phyloP scores from a whole-genome alignment of 2,797 vertebrate genomes.

The Coluber constrictor region DNA sequence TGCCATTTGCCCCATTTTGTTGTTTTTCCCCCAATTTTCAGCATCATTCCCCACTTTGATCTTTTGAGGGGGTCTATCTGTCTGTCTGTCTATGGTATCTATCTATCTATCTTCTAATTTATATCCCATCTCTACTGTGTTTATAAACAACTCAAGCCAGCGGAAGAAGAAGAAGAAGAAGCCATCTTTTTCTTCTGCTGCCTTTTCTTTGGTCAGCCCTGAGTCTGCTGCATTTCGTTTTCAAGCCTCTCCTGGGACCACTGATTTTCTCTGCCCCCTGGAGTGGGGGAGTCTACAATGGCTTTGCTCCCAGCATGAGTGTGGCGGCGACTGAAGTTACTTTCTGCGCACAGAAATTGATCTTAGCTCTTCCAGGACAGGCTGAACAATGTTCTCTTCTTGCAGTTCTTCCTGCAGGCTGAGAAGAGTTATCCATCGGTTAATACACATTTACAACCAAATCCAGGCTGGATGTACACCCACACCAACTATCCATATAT shows the following conservation, averaged over 20 bases:
- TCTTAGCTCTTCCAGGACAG: background rate
- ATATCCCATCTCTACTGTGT: background rate
- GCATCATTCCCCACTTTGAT: background rate
- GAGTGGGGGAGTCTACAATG: background rate
- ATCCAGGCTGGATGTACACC: background rate
- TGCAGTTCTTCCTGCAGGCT: background rate
- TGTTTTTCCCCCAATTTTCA: background rate
- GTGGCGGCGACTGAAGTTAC: background rate
- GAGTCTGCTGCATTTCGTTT: background rate
- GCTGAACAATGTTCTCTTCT: background rate
- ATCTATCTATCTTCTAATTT: background rate
- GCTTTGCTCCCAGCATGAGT: background rate
- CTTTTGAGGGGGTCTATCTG: background rate
- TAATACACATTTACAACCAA: background rate
- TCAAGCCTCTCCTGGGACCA: background rate
- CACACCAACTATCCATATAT: background rate
- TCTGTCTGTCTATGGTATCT: no score
- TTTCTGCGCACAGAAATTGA: background rate
- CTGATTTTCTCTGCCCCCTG: background rate
- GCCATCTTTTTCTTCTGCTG: background rate
- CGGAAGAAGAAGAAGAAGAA: no score
- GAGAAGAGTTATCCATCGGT: background rate
- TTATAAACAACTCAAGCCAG: background rate
- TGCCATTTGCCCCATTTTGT: background rate
- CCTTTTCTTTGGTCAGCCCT: background rate